Base-by-base conservation (phyloP, 2,888 invertebrate genomes). In the Axea sp. region DNA sequence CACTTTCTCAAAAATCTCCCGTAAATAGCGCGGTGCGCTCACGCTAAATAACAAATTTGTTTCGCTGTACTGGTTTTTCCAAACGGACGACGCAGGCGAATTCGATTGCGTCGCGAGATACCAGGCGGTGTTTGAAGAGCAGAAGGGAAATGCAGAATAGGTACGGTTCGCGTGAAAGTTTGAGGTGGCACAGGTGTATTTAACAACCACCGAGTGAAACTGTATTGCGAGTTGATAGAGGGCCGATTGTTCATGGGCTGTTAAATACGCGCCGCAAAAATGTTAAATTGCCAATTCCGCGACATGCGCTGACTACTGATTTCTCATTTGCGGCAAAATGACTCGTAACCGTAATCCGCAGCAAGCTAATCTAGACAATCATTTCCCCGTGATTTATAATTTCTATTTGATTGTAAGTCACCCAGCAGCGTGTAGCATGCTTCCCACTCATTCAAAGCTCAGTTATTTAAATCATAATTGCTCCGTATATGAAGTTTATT, bases 171-270 rank as follows among this genome's bases (percentile, higher is more conserved):
- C 9, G 73, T 64, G 73, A 74, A 74, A 74, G 73, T 69, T 69
- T 51, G 43, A 55, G 62, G 59, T 39, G 57, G 47, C 43, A 45
- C 60, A 65, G 65, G 65, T 71, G 65, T 39, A 30, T 31, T 43
- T 39, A 45, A 62, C 60, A 45, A 24, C 41, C 49, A 37, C n/a
- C 31, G 49, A 62, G 62, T 39, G 71, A 71, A 64, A 71, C 64
- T 43, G 43, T 45, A 43, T 6, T 45, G 53, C 53, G 14, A 24
- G 30, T 41, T 55, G 47, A 62, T 55, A 45, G 47, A 71, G 47
- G 62, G 57, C 65, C 60, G 69, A 74, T 74, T 69, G 64, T 74
- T 74, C 69, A 57, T 33, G 65, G 60, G 33, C 67, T 19, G 69
- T 47, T 65, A 73, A 65, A 60, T 60, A 12, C 57, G 47, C 49